Conservation (phyloP, 2,888 invertebrate species). For the Chirona hameri region DNA sequence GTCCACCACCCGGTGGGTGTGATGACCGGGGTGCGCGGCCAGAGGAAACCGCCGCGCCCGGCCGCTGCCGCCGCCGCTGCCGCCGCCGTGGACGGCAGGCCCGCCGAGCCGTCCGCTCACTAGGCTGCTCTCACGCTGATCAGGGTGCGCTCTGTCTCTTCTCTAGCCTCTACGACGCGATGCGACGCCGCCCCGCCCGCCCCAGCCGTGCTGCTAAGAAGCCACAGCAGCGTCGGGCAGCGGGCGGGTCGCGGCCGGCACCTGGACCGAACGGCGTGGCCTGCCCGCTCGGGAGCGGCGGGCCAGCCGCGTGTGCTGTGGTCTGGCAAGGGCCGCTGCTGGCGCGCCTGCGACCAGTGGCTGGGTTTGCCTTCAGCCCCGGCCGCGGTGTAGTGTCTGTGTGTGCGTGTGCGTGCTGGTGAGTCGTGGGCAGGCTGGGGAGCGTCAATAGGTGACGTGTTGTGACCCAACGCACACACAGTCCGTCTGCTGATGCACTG, state of each 20-base stretch:
- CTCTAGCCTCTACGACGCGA: no score
- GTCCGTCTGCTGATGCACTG: neutral
- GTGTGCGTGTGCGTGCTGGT: neutral
- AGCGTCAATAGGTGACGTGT: neutral
- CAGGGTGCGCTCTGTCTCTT: no score
- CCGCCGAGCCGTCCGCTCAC: neutral
- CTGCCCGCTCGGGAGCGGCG: no score
- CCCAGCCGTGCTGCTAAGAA: neutral
- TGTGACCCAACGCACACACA: neutral
- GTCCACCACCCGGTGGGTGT: conserved; percentile 39
- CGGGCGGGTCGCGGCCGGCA: neutral
- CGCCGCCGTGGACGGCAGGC: neutral
- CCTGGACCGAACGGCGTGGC: neutral
- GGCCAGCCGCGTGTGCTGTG: no score
- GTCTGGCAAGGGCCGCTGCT: no score
- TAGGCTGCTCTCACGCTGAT: neutral
- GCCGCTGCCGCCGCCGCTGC: neutral
- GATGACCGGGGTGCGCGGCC: neutral
- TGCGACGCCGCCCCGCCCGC: neutral
- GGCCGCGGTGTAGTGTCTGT: neutral
- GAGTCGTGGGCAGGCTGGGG: neutral
- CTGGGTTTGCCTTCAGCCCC: neutral
- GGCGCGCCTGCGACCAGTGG: no score
- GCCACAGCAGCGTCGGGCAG: neutral
- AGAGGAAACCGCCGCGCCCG: neutral